Base-by-base conservation (phyloP, 2,113 vertebrate genomes). In the Delphinapterus leucas region DNA sequence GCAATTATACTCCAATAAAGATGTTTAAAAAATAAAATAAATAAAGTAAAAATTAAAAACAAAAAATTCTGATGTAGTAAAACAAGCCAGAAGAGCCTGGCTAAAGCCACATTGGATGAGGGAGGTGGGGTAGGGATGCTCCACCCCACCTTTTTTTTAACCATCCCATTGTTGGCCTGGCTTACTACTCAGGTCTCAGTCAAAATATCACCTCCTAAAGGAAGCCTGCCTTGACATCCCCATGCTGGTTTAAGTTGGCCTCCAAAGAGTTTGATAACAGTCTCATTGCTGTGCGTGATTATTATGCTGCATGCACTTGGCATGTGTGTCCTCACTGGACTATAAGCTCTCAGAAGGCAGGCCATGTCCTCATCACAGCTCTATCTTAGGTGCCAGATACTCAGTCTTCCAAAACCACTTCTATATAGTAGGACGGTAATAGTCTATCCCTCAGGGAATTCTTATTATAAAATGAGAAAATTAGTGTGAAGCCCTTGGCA, bases 101-200 rank as follows among this genome's bases (percentile, higher is more conserved):
- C 15, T 21, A 65, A 44, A 79, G 36, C 47, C 33, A 77, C 11
- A 76, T 8, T 1, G 28, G 55, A 25, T 28, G 77, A 86, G 11
- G 36, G 31, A 3, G 8, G 38, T 12, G 1, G 3, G 23, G 2
- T 17, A 63, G 38, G 5, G 8, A 12, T 55, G 1, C 3, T 49
- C 26, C 26, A 67, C 3, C 18, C 11, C 3, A 71, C 0, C 0
- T 74, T 92, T 60, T 67, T 3, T 55, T 55, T 55, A 55, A 20
- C 55, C 55, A 20, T 55, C 55, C 55, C 55, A 20, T 55, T 2
- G 5, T 55, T 55, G 55, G 55, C 49, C n/a, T 41, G 31, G 15
- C 2, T 77, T 6, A 47, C 33, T 55, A 63, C 28, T 82, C 20
- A 6, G 17, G 3, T 83, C 38, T 89, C 63, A 63, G 25, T 81